A percentile compares a stretch with the other conserved stretches of the same genome.
phyloP scores from a whole-genome alignment of 2,797 vertebrate species.

The Neopelma chrysocephalum region DNA sequence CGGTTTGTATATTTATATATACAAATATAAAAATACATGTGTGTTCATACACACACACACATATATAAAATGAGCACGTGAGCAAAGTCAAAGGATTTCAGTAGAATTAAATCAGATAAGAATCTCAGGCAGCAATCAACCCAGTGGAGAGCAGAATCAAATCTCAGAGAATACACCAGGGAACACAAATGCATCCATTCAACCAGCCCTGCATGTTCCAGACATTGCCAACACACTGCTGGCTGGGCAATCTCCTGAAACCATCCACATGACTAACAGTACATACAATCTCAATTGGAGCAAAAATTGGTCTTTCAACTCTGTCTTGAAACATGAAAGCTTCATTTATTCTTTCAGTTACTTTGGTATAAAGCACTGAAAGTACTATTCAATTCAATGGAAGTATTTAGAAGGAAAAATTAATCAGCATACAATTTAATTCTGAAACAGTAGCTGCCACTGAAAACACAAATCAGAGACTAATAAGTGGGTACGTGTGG shows the following conservation, averaged over 20 bases:
- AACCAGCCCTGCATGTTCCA: background rate
- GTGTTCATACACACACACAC: too few relatives aligned
- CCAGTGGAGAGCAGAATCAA: background rate
- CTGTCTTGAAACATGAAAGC: background rate
- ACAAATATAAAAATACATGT: fast-evolving
- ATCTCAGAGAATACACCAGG: background rate
- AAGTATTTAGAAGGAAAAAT: background rate
- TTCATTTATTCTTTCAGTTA: background rate
- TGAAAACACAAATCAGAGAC: background rate
- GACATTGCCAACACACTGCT: background rate
- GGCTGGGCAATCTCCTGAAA: background rate
- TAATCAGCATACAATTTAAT: background rate
- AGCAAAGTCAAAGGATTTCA: background rate
- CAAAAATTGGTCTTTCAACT: background rate
- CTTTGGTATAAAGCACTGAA: background rate
- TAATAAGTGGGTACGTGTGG: background rate
- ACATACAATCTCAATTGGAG: background rate
- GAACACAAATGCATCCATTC: background rate
- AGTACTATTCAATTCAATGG: background rate
- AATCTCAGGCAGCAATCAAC: background rate
- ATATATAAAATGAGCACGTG: background rate
- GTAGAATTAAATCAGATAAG: background rate
- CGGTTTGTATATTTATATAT: background rate
- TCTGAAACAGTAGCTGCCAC: background rate
- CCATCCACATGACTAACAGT: background rate